Percentiles rank a stretch among this genome's conserved stretches.
These are phyloP conservation scores for Tetramorium bicarinatum DNA, from an alignment of 2,888 invertebrate species.

Conservation along the genomic window DNA sequence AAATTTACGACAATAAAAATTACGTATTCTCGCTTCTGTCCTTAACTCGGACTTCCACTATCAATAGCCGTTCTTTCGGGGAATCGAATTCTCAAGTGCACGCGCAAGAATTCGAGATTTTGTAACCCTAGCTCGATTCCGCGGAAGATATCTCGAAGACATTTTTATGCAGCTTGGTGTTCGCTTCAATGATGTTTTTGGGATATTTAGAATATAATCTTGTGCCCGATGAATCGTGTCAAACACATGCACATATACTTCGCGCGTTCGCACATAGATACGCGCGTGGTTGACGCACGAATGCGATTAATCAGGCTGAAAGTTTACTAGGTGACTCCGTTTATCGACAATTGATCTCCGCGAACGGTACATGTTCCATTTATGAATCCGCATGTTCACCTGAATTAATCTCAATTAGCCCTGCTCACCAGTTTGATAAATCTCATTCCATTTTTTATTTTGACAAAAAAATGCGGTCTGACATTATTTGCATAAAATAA, in stretches of 20 bases:
- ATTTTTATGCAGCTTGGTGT: neutral
- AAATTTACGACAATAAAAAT: neutral
- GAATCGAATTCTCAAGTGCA: conserved; percentile 11
- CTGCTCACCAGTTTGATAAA: neutral
- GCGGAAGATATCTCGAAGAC: neutral
- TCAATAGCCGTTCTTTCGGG: neutral
- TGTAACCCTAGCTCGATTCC: neutral
- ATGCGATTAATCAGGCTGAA: conserved; percentile 68
- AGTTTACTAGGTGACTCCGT: conserved; percentile 75
- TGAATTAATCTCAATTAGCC: conserved; percentile 49
- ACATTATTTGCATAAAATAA: neutral
- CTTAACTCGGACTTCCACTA: conserved; percentile 7
- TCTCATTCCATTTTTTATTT: neutral
- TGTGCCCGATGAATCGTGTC: conserved; percentile 4
- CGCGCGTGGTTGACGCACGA: conserved; percentile 36
- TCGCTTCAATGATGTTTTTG: conserved; percentile 19
- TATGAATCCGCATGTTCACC: conserved; percentile 42
- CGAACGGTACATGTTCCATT: conserved; percentile 49
- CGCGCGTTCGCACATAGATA: conserved; percentile 1
- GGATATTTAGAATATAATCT: conserved; percentile 1
- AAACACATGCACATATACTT: neutral
- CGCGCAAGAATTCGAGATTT: conserved; percentile 5
- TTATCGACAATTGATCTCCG: conserved; percentile 60
- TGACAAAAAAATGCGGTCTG: neutral
- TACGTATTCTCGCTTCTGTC: neutral